Evolutionary conservation across 2,888 invertebrate genomes (phyloP).

Genomic region (Drosophila paranaensis): DNA sequence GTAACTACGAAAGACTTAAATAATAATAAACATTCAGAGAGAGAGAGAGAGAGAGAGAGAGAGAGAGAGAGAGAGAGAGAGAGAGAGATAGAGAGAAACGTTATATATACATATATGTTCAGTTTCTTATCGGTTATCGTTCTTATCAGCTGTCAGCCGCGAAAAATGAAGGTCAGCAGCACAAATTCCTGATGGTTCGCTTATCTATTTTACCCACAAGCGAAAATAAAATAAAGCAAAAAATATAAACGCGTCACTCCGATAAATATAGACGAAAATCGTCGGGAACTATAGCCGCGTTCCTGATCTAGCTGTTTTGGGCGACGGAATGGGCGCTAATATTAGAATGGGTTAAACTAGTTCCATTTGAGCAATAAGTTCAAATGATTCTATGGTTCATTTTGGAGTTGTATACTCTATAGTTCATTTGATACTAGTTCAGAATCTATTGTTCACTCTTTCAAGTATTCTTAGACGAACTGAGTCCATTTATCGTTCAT

Average conservation of each 20-base stretch:
- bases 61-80: slow-evolving; percentile 5
- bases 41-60: slow-evolving; percentile 14
- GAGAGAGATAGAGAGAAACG: slow-evolving; percentile 8
- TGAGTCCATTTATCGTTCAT: too few relatives aligned
- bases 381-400: background rate
- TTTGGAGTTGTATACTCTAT: background rate
- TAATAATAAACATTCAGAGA: slow-evolving; percentile 49
- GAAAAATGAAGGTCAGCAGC: slow-evolving; percentile 82
- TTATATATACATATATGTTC: slow-evolving; percentile 5
- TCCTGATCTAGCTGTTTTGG: background rate
- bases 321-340: background rate
- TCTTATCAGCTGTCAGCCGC: slow-evolving; percentile 55
- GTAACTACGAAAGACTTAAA: slow-evolving; percentile 46
- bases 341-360: background rate
- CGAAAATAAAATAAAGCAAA: slow-evolving; percentile 12
- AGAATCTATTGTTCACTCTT: too few relatives aligned
- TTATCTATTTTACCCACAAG: slow-evolving; percentile 66
- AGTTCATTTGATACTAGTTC: background rate
- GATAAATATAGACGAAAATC: slow-evolving; percentile 55
- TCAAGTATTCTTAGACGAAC: too few relatives aligned
- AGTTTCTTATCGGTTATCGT: slow-evolving; percentile 61
- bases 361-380: background rate
- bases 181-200: slow-evolving; percentile 69
- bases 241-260: slow-evolving; percentile 49
- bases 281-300: slow-evolving; percentile 9